These are phyloP conservation scores for Drosophila ogumai DNA, from an alignment of 1,140 invertebrate genomes.

Conservation along the genomic window DNA sequence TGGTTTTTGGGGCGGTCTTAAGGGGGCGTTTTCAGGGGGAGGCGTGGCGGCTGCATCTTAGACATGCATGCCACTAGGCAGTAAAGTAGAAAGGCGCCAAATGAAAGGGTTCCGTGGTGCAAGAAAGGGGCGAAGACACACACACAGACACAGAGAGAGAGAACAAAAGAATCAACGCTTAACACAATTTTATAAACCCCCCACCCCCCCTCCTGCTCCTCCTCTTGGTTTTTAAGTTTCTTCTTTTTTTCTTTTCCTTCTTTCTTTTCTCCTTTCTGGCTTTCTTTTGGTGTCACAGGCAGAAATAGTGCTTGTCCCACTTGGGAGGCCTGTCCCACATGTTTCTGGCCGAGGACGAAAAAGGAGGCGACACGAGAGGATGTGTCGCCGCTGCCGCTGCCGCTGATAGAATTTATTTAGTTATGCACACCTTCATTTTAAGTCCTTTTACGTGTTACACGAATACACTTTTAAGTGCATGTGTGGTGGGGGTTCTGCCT, in stretches of 20 bases:
- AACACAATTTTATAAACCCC: conserved; percentile 67
- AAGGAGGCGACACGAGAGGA: conserved; percentile 33
- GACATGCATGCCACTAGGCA: conserved; percentile 71
- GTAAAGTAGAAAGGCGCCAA: conserved; percentile 74
- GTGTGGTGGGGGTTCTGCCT: conserved; percentile 2
- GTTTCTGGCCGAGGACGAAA: conserved; percentile 37
- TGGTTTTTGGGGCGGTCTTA: conserved; percentile 11
- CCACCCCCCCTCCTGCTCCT: neutral
- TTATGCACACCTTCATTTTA: conserved; percentile 81
- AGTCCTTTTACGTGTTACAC: conserved; percentile 76
- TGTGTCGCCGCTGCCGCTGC: conserved; percentile 36
- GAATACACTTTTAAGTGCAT: conserved; percentile 68
- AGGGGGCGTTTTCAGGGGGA: neutral
- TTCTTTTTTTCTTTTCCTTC: neutral
- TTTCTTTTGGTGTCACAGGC: conserved; percentile 39
- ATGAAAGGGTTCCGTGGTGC: conserved; percentile 57
- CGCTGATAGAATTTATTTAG: conserved; percentile 81
- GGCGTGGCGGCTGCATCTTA: conserved; percentile 34
- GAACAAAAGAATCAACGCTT: conserved; percentile 81
- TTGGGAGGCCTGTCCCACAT: conserved; percentile 62
- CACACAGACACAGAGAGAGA: conserved; percentile 31
- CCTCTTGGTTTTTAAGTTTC: conserved; percentile 7
- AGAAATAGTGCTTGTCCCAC: conserved; percentile 55
- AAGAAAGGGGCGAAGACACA: conserved; percentile 14
- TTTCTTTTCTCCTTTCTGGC: conserved; percentile 1